A percentile compares a stretch with the other conserved stretches of the same genome.
Conservation (phyloP, 2,797 vertebrate species). For the Anabas testudineus region DNA sequence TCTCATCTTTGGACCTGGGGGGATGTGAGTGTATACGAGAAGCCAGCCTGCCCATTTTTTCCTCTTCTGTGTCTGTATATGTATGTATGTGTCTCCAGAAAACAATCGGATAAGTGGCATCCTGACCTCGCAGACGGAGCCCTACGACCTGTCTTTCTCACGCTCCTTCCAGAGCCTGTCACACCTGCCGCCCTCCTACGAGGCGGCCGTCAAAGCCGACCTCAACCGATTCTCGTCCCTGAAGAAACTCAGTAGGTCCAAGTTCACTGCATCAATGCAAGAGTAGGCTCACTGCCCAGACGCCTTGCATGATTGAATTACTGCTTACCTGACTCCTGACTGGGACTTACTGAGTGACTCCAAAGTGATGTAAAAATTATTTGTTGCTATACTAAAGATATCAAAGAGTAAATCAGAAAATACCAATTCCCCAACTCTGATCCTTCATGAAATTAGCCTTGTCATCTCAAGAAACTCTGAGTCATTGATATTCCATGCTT, state of each 20-base stretch:
- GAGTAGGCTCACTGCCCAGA: constrained; percentile 57
- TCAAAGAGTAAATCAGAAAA: constrained; percentile 24
- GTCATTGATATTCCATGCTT: constrained; percentile 63
- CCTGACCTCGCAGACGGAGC: constrained; percentile 98
- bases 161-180: constrained; percentile 99
- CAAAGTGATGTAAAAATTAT: constrained; percentile 23
- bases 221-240: constrained; percentile 97
- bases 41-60: constrained; percentile 63
- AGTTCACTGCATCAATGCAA: constrained; percentile 76
- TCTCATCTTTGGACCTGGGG: constrained; percentile 24
- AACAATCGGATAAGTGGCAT: constrained; percentile 96
- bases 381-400: constrained; percentile 17
- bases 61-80: constrained; percentile 80
- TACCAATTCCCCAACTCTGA: constrained; percentile 34
- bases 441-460: constrained; percentile 42
- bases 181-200: constrained; percentile 96
- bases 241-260: constrained; percentile 97
- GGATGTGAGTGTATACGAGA: constrained; percentile 21
- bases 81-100: constrained; percentile 88
- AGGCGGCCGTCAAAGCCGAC: constrained; percentile 95
- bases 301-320: constrained; percentile 68
- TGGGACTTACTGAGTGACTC: constrained; percentile 32
- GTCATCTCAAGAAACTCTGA: constrained; percentile 42
- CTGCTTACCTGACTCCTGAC: constrained; percentile 45
- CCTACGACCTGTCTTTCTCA: constrained; percentile 98